Percentiles rank a stretch among this genome's conserved stretches.
phyloP scores from a whole-genome alignment of 2,113 vertebrate genomes.

The Apus apus region DNA sequence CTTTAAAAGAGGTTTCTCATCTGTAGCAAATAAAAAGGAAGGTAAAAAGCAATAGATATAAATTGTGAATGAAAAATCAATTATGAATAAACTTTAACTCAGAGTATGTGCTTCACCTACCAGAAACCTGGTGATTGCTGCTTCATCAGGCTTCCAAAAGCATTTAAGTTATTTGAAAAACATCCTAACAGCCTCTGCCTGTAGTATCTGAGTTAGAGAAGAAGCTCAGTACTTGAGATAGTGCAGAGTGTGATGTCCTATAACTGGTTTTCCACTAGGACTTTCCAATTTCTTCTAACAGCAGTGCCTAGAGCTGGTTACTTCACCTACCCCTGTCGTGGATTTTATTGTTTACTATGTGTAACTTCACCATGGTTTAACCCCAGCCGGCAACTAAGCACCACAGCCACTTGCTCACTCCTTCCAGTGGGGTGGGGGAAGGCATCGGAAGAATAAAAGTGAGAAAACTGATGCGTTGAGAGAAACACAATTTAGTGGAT shows the following conservation, averaged over 20 bases:
- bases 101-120: neutral
- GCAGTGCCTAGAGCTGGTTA: neutral
- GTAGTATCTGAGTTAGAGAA: neutral
- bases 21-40: neutral
- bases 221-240: neutral
- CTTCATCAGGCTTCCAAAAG: neutral
- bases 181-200: neutral
- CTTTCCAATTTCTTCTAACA: neutral
- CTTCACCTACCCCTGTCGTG: neutral
- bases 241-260: neutral
- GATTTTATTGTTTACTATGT: neutral
- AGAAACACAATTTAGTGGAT: no score
- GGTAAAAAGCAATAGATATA: neutral
- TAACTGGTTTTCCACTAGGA: neutral
- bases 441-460: no score
- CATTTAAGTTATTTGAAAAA: neutral
- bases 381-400: no score
- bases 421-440: no score
- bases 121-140: neutral
- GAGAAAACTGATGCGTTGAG: no score
- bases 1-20: neutral
- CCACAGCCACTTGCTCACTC: no score
- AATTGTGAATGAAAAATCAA: neutral
- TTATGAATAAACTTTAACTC: neutral
- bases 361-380: no score